These are phyloP conservation scores for Drosophila histrio DNA, from an alignment of 2,888 invertebrate genomes.

Conservation along the genomic window DNA sequence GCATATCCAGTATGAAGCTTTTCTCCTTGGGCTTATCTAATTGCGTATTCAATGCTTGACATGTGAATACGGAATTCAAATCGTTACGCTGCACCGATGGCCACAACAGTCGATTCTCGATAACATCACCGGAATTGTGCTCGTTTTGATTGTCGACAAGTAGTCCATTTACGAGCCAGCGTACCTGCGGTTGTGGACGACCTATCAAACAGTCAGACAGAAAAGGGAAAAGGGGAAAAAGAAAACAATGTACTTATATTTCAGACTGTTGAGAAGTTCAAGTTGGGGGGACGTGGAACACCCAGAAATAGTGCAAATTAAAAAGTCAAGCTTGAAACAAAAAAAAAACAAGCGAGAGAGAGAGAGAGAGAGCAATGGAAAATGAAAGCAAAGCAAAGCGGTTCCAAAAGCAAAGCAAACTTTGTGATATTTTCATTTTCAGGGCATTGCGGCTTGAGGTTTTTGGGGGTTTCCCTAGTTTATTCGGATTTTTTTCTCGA, in stretches of 20 bases:
- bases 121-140: constrained; percentile 93
- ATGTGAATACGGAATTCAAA: constrained; percentile 93
- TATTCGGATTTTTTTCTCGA: constrained; percentile 13
- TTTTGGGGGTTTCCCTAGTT: constrained; percentile 19
- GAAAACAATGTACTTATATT: constrained; percentile 25
- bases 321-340: constrained; percentile 69
- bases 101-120: constrained; percentile 92
- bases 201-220: constrained; percentile 85
- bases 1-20: constrained; percentile 90
- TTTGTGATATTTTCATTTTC: constrained; percentile 79
- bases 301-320: constrained; percentile 68
- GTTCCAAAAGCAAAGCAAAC: constrained; percentile 53
- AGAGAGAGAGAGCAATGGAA: constrained; percentile 28
- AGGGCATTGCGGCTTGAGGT: constrained; percentile 51
- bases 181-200: constrained; percentile 92
- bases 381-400: constrained; percentile 38
- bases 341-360: neutral
- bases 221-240: neutral
- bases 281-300: neutral
- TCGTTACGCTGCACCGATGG: constrained; percentile 90
- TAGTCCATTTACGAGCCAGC: constrained; percentile 92
- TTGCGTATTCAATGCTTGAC: constrained; percentile 93
- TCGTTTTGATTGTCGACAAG: constrained; percentile 93
- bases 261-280: neutral
- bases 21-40: constrained; percentile 92